Evolutionary conservation across 2,888 invertebrate species (phyloP), one percentile per base, ranked within the genome.

Genomic region (Drosophila macrospina): DNA sequence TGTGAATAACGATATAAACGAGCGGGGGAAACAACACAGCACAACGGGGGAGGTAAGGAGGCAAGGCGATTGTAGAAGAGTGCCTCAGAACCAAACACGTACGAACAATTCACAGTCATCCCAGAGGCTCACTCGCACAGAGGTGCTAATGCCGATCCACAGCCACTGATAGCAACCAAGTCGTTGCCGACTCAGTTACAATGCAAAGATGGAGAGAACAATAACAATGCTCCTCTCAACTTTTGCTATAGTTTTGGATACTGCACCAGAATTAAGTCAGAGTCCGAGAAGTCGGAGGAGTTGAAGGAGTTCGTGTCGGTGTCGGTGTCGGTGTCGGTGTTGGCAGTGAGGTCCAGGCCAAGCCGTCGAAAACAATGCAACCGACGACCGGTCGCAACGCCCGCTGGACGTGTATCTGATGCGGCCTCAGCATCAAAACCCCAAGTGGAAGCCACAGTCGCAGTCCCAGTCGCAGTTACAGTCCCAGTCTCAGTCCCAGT

Each of bases 351-450:
- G 72, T 73, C 78, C 74, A 69, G 69, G 65, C 44, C 47, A 67
- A 65, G 79, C 63, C 62, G 62, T 54, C 63, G 36, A 74, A 77
- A 80, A 86, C 82, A 83, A 83, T 83, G 82, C 86, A 80, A 45
- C 45, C 70, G 86, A 80, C 76, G 86, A 83, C 76, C 69, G 86
- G 75, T 85, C 73, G 86, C 52, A 87, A 86, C 88, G 82, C 83
- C 88, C 83, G 88, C 83, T 88, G 83, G 85, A 84, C 83, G 87
- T 88, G 88, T 88, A 84, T 84, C 83, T 80, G 83, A 84, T 84
- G 85, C 79, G 80, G 88, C 77, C 60, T 72, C 62, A 74, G 74
- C 74, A 74, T 73, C 51, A 41, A 44, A 50, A 54, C 32, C 20
- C 32, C 41, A 51, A 48, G n/a, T 16, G n/a, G 30, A 44, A 28